Conservation (phyloP, 30 jellyfish, hydroid and myxozoan species). For the Aurelia coerulea region DNA sequence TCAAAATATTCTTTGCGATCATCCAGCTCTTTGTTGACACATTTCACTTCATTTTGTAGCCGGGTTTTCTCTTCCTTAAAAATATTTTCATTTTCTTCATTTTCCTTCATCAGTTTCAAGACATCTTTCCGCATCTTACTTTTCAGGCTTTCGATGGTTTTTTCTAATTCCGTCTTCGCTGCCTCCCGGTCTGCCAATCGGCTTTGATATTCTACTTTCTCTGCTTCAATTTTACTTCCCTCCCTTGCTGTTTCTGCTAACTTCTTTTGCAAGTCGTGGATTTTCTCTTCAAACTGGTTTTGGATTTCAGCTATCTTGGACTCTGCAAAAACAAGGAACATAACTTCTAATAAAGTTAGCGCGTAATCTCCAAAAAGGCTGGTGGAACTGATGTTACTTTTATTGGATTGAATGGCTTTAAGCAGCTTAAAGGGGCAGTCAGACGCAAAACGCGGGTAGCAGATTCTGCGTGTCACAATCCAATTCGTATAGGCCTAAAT, state of each 20-base stretch:
- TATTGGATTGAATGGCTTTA: too few species aligned
- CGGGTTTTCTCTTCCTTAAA: background rate
- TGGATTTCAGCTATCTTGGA: background rate
- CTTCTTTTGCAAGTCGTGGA: conserved; percentile 22
- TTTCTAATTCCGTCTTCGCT: conserved; percentile 14
- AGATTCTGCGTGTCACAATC: too few species aligned
- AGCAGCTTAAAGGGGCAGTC: too few species aligned
- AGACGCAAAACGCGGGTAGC: too few species aligned
- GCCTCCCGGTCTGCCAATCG: conserved; percentile 31
- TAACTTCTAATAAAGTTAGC: too few species aligned
- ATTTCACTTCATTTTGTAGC: background rate
- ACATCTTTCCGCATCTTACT: conserved; percentile 17
- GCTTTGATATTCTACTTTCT: conserved; percentile 9
- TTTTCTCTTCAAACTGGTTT: background rate
- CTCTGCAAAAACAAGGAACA: conserved; percentile 6
- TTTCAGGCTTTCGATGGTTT: background rate
- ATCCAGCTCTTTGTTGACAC: conserved; percentile 5
- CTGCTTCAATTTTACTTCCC: conserved; percentile 36
- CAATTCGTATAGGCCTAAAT: too few species aligned
- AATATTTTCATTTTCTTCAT: conserved; percentile 28
- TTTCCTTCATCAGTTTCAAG: conserved; percentile 9
- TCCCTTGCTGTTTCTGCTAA: conserved; percentile 35
- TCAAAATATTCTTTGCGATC: background rate
- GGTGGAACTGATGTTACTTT: too few species aligned
- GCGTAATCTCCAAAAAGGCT: too few species aligned